Evolutionary conservation across 2,113 vertebrate species (phyloP), one percentile per base, ranked within the genome.

Genomic region (Silurus glanis): DNA sequence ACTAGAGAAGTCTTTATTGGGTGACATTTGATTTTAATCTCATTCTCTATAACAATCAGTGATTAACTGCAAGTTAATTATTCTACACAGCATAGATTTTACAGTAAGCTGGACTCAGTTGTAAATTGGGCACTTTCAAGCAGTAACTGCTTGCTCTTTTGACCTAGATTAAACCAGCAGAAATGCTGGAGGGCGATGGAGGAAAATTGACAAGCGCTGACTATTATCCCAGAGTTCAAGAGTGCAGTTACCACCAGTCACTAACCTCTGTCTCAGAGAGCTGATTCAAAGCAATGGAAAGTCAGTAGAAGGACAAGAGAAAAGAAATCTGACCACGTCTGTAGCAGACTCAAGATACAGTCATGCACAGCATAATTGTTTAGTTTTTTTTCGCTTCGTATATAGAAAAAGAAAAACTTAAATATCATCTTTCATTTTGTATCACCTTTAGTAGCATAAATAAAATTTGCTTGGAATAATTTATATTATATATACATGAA

Each of bases 91-190:
- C 25, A 66, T 78, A 53, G 58, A 66, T 64, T 64, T 66, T 66
- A 17, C 9, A 55, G 72, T 21, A 51, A n/a, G 83, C 72, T 47
- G 84, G 78, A 45, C 16, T 23, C 16, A 78, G 72, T 62, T 56
- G 7, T 62, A 37, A n/a, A 45, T 23, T 55, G 59, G 58, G n/a
- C 49, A 53, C 23, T 53, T 14, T 2, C 83, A 55, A 87, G 85
- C 85, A 51, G 82, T 74, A 71, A 13, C 87, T 85, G 76, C 76
- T 91, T 82, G 82, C 85, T 47, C 87, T 91, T 87, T 89, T 92
- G 91, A 93, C 91, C 90, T 88, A 90, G 91, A 92, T 93, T 93
- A 88, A 90, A 78, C 13, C 3, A 89, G 87, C 92, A 90, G 91
- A 64, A 13, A 62, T 21, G 90, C 92, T 86, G 23, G 1, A 28